Percentiles rank a stretch among this genome's conserved stretches.
These are phyloP conservation scores for Scaptomyza reducta DNA, from an alignment of 2,888 invertebrate genomes.

Conservation along the genomic window DNA sequence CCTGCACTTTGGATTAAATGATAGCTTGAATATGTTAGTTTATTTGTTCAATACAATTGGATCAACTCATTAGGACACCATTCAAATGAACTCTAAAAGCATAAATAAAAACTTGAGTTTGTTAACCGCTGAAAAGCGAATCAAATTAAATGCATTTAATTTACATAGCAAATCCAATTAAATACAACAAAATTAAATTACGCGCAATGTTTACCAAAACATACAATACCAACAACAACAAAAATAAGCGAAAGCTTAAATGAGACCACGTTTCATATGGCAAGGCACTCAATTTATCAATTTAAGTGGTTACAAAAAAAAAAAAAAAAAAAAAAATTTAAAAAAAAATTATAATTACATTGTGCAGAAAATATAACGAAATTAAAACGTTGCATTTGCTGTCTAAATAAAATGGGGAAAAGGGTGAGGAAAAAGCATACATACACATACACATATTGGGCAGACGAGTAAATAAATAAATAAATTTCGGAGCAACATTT, in stretches of 20 bases:
- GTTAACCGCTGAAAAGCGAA: slow-evolving; percentile 31
- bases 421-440: neutral
- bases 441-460: slow-evolving; percentile 8
- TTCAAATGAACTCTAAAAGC: neutral
- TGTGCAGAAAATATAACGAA: slow-evolving; percentile 63
- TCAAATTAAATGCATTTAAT: slow-evolving; percentile 53
- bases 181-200: slow-evolving; percentile 50
- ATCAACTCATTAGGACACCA: too few species aligned
- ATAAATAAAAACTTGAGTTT: slow-evolving; percentile 20
- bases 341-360: slow-evolving; percentile 53
- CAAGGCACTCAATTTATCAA: slow-evolving; percentile 54
- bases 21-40: too few species aligned
- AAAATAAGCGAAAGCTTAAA: slow-evolving; percentile 4
- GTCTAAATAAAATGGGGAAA: slow-evolving; percentile 27
- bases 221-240: neutral
- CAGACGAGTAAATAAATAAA: slow-evolving; percentile 65
- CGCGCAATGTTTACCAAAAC: slow-evolving; percentile 23
- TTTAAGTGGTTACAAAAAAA: slow-evolving; percentile 24
- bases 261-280: neutral
- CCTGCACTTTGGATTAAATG: neutral
- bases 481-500: slow-evolving; percentile 55
- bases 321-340: slow-evolving; percentile 12
- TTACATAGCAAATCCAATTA: slow-evolving; percentile 68
- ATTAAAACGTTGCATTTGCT: slow-evolving; percentile 70
- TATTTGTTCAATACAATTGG: too few species aligned